phyloP scores from a whole-genome alignment of 2,113 vertebrate genomes.

The Bufo bufo region DNA sequence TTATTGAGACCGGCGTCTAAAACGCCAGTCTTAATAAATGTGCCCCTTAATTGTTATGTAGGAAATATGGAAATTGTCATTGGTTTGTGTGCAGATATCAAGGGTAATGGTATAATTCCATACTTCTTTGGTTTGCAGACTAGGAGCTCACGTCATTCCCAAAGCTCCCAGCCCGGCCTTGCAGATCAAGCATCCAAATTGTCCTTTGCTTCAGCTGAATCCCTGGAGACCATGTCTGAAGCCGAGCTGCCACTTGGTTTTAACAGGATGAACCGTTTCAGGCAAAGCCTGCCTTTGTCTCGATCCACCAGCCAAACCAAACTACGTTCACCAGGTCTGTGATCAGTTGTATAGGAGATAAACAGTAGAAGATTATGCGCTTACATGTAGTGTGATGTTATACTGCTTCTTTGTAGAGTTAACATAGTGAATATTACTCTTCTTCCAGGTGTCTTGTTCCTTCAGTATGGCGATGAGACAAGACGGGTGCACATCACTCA shows the following conservation, averaged over 20 bases:
- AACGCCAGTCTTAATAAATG: too few species aligned
- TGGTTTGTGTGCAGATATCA: neutral
- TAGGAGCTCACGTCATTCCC: slow-evolving; percentile 92
- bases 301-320: slow-evolving; percentile 97
- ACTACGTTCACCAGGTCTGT: slow-evolving; percentile 91
- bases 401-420: neutral
- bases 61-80: neutral
- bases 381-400: neutral
- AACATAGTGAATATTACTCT: neutral
- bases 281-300: slow-evolving; percentile 95
- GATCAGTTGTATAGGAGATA: neutral
- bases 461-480: slow-evolving; percentile 97
- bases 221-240: slow-evolving; percentile 98
- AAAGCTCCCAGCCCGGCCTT: slow-evolving; percentile 93
- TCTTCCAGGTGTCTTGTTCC: slow-evolving; percentile 88
- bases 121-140: slow-evolving; percentile 72
- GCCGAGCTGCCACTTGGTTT: slow-evolving; percentile 95
- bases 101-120: neutral
- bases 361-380: neutral
- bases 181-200: slow-evolving; percentile 96
- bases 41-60: neutral
- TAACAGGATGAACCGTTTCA: slow-evolving; percentile 96
- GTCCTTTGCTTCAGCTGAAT: slow-evolving; percentile 95
- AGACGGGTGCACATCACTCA: slow-evolving; percentile 97
- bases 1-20: too few species aligned